Evolutionary conservation across 2,113 vertebrate genomes (phyloP).

Genomic region (Dasypus novemcinctus): DNA sequence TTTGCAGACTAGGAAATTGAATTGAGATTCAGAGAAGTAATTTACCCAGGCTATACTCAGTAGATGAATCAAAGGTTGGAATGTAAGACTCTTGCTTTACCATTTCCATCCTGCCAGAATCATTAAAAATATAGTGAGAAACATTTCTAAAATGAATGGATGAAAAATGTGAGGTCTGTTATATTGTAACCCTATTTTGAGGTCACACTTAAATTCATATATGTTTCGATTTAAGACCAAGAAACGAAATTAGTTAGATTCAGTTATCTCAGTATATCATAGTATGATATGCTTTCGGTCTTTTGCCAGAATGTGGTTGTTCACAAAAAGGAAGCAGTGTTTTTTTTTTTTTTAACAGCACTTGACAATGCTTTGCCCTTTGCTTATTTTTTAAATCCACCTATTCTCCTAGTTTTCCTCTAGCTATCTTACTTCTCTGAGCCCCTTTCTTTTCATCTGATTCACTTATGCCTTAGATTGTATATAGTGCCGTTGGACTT

Average conservation of each 20-base stretch:
- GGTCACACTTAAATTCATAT: not conserved
- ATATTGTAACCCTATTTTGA: not conserved
- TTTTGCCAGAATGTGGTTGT: not conserved
- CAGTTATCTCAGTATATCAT: not conserved
- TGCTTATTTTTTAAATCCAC: not conserved
- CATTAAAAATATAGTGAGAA: not conserved
- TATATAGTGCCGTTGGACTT: not conserved
- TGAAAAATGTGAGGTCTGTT: not conserved
- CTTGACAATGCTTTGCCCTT: not conserved
- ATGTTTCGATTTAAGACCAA: not conserved
- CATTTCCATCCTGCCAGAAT: not conserved
- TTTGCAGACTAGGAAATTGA: conserved; percentile 11
- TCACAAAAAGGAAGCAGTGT: not conserved
- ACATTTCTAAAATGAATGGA: not conserved
- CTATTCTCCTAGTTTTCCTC: not conserved
- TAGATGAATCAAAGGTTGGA: not conserved
- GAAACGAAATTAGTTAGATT: not conserved
- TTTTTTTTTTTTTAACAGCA: not conserved
- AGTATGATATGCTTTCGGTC: not conserved
- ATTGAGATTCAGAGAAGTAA: not conserved
- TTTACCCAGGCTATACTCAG: not conserved
- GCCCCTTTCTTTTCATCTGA: not conserved
- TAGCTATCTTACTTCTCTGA: not conserved
- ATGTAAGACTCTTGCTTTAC: not conserved
- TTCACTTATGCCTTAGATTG: not conserved